Percentiles rank a stretch among this genome's conserved stretches.
phyloP scores from a whole-genome alignment of 2,888 invertebrate species.

The Cosmia trapezina region DNA sequence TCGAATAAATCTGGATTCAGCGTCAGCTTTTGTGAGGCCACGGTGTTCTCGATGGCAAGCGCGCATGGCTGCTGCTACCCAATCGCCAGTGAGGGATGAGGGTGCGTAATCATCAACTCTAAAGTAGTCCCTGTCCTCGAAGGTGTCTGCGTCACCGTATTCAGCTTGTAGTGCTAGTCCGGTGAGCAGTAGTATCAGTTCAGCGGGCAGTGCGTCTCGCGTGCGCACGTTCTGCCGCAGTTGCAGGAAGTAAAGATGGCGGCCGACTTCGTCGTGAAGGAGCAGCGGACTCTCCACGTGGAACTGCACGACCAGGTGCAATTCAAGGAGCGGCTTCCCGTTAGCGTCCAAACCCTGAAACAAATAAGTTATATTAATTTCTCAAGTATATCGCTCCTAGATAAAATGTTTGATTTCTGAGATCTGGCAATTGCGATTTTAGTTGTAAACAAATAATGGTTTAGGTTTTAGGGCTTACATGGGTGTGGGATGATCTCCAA shows the following conservation, averaged over 20 bases:
- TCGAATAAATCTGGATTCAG: conserved; percentile 96
- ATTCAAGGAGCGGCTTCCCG: conserved; percentile 96
- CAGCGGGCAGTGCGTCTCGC: conserved; percentile 91
- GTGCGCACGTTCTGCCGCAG: conserved; percentile 96
- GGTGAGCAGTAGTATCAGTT: conserved; percentile 94
- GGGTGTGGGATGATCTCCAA: conserved; percentile 98
- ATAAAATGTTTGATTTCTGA: background rate
- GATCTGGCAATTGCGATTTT: background rate
- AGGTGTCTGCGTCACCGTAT: conserved; percentile 93
- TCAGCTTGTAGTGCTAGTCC: conserved; percentile 98
- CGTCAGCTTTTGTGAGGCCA: conserved; percentile 94
- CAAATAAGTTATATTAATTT: conserved; percentile 36
- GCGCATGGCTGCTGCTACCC: conserved; percentile 92
- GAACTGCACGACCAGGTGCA: conserved; percentile 97
- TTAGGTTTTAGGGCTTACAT: conserved; percentile 91
- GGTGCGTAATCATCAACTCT: conserved; percentile 97
- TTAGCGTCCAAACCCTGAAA: conserved; percentile 96
- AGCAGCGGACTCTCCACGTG: conserved; percentile 98
- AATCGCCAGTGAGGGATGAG: conserved; percentile 90
- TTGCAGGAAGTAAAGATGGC: conserved; percentile 98
- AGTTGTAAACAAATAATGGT: background rate
- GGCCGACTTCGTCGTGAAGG: conserved; percentile 96
- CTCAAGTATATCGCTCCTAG: background rate
- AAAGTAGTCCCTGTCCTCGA: conserved; percentile 90
- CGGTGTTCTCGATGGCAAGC: conserved; percentile 95